phyloP scores from a whole-genome alignment of 2,888 invertebrate species.

The Protonemura montana region DNA sequence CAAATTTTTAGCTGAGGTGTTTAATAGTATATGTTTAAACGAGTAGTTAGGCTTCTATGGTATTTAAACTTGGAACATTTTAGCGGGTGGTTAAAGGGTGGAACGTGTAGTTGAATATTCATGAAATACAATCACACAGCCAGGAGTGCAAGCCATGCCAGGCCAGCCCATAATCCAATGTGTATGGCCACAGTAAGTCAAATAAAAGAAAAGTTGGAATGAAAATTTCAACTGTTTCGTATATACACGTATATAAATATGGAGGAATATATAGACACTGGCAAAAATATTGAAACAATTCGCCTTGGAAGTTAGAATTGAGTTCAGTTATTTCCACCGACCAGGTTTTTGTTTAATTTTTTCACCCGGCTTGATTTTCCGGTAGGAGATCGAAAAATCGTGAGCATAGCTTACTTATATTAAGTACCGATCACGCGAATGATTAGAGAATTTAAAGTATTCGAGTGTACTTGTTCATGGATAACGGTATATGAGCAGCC shows the following conservation, averaged over 20 bases:
- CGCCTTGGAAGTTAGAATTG: not conserved
- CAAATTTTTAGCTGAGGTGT: conserved; percentile 39
- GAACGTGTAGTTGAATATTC: conserved; percentile 38
- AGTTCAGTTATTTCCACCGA: not conserved
- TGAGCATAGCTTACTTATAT: not conserved
- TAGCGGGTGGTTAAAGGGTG: conserved; percentile 27
- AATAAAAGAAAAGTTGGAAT: conserved; percentile 12
- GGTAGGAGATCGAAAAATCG: not conserved
- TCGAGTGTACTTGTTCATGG: not conserved
- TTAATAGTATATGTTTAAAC: conserved; percentile 36
- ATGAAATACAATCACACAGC: conserved; percentile 12
- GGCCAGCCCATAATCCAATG: not conserved
- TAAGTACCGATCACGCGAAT: not conserved
- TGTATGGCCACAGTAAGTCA: not conserved
- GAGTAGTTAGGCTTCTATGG: conserved; percentile 30
- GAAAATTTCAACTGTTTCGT: not conserved
- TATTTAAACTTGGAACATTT: conserved; percentile 38
- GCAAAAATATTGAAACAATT: not conserved
- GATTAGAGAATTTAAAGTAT: not conserved
- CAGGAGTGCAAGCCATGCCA: not conserved
- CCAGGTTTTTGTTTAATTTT: not conserved
- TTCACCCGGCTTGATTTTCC: not conserved
- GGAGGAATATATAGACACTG: not conserved
- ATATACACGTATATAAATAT: not conserved
- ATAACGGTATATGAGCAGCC: not conserved